phyloP scores from a whole-genome alignment of 2,888 invertebrate species.

The Parnassius orleans region DNA sequence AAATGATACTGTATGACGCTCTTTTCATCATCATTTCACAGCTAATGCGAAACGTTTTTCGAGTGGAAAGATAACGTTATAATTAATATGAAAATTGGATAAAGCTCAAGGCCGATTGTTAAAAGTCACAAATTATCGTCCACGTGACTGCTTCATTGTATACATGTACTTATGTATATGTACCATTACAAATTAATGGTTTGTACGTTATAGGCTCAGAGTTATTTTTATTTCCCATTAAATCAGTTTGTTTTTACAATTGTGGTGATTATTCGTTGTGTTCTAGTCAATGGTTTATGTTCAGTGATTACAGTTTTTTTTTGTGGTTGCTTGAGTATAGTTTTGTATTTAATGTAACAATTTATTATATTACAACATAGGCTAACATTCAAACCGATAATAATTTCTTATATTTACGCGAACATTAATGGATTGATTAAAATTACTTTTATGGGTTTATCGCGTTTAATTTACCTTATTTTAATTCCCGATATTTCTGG shows the following conservation, averaged over 20 bases:
- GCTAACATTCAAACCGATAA: too few species aligned
- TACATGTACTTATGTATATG: conserved; percentile 30
- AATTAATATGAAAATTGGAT: conserved; percentile 12
- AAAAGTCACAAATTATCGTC: conserved; percentile 44
- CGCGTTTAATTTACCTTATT: too few species aligned
- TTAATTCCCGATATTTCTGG: too few species aligned
- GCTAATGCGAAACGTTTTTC: conserved; percentile 7
- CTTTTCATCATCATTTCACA: conserved; percentile 6
- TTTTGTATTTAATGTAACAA: not conserved
- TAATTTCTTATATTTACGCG: too few species aligned
- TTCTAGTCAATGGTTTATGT: conserved; percentile 19
- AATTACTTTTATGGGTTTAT: too few species aligned
- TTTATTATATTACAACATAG: too few species aligned
- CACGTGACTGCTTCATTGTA: conserved; percentile 45
- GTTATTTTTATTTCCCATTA: conserved; percentile 58
- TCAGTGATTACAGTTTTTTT: conserved; percentile 13
- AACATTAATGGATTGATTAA: too few species aligned
- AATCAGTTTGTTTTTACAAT: conserved; percentile 46
- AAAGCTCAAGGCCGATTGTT: conserved; percentile 4
- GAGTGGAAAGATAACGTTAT: conserved; percentile 28
- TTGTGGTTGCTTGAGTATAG: conserved; percentile 12
- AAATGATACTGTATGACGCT: conserved; percentile 1
- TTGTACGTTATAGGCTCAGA: conserved; percentile 48
- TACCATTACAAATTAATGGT: conserved; percentile 52
- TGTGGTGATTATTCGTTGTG: conserved; percentile 27